Conservation (phyloP, 2,888 invertebrate genomes). For the Meloe dianella region DNA sequence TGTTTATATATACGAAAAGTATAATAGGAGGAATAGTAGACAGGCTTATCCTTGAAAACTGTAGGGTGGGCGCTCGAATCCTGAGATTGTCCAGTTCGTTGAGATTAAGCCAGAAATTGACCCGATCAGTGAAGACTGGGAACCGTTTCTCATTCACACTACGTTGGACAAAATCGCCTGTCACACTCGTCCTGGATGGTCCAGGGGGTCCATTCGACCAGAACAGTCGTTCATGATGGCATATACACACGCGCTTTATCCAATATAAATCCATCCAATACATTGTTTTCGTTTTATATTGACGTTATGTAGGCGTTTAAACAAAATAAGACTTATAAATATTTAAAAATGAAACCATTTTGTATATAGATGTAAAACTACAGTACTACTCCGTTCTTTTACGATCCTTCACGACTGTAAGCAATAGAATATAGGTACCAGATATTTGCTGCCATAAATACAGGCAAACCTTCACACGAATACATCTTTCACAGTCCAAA, state of each 20-base stretch:
- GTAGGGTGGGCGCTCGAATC: slow-evolving; percentile 38
- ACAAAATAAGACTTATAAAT: background rate
- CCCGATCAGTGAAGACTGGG: slow-evolving; percentile 49
- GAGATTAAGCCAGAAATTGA: slow-evolving; percentile 59
- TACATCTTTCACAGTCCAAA: too few species aligned
- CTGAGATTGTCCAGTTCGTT: slow-evolving; percentile 56
- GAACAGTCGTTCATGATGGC: background rate
- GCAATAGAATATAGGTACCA: too few species aligned
- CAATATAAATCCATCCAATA: background rate
- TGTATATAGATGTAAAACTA: too few species aligned
- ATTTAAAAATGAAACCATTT: too few species aligned
- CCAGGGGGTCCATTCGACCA: slow-evolving; percentile 22
- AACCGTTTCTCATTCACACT: slow-evolving; percentile 59
- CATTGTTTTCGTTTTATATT: background rate
- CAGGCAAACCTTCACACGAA: too few species aligned
- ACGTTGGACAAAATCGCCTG: slow-evolving; percentile 57
- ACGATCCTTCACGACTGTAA: too few species aligned
- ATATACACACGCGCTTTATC: background rate
- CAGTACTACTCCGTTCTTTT: too few species aligned
- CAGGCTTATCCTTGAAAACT: slow-evolving; percentile 40
- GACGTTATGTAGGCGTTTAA: background rate
- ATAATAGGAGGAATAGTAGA: slow-evolving; percentile 31
- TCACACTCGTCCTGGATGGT: slow-evolving; percentile 46
- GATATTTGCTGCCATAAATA: too few species aligned
- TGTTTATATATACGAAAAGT: background rate